A percentile compares a stretch with the other conserved stretches of the same genome.
Evolutionary conservation across 1,140 invertebrate genomes (phyloP).

Genomic region (Papilio polytes): DNA sequence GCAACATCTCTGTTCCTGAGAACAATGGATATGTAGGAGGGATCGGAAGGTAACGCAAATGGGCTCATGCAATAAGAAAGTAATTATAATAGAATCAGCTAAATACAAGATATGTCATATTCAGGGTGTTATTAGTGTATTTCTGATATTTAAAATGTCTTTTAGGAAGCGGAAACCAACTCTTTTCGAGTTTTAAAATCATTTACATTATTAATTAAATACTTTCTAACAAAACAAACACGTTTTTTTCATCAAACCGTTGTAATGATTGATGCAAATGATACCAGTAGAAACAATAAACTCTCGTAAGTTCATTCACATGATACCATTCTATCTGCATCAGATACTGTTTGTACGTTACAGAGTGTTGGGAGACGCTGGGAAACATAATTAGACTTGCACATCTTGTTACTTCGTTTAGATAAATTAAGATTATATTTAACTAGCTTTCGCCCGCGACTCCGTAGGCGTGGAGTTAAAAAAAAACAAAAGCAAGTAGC

Average conservation of each 20-base stretch:
- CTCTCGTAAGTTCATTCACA: slow-evolving; percentile 2
- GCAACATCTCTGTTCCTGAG: slow-evolving; percentile 5
- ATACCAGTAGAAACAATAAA: slow-evolving; percentile 17
- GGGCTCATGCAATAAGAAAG: background rate
- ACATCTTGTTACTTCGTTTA: background rate
- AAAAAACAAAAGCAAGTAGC: no score
- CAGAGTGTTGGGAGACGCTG: background rate
- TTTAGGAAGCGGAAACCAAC: background rate
- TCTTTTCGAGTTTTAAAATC: background rate
- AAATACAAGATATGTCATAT: background rate
- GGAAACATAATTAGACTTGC: background rate
- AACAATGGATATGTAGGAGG: slow-evolving; percentile 6
- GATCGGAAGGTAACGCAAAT: slow-evolving; percentile 2
- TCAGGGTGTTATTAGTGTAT: no score
- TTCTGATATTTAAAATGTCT: no score
- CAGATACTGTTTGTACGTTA: background rate
- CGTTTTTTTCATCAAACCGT: background rate
- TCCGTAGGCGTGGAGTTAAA: no score
- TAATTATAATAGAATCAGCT: background rate
- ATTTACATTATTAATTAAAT: background rate
- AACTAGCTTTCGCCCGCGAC: background rate
- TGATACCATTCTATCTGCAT: background rate
- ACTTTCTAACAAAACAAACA: background rate
- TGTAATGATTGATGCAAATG: background rate
- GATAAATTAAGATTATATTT: background rate